Conservation (phyloP, 1,140 invertebrate species). For the Tribolium castaneum region DNA sequence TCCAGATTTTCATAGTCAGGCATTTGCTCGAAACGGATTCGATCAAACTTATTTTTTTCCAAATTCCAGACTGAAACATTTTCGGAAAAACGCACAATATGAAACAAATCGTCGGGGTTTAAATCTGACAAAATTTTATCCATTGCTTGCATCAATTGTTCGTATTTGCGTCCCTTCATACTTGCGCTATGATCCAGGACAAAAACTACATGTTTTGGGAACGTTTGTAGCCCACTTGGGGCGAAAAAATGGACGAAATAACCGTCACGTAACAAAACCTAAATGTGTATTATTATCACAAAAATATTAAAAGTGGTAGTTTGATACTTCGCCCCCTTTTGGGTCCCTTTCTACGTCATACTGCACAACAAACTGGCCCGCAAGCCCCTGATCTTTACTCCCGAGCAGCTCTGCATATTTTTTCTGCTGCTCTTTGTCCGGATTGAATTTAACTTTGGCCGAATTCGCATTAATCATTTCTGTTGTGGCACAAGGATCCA, state of each 20-base stretch:
- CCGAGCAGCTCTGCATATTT: conserved; percentile 50
- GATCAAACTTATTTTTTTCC: background rate
- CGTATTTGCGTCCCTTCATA: conserved; percentile 73
- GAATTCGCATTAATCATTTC: conserved; percentile 54
- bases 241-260: conserved; percentile 84
- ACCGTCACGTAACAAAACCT: conserved; percentile 68
- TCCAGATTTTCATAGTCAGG: background rate
- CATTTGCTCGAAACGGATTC: background rate
- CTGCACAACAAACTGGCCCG: conserved; percentile 73
- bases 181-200: conserved; percentile 77
- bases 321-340: conserved; percentile 67
- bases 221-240: conserved; percentile 67
- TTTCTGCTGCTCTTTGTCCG: conserved; percentile 66
- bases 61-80: conserved; percentile 52
- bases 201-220: conserved; percentile 77
- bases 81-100: conserved; percentile 72
- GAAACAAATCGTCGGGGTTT: conserved; percentile 72
- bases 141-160: conserved; percentile 75
- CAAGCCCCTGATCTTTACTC: conserved; percentile 64
- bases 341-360: conserved; percentile 72
- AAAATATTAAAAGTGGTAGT: background rate
- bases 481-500: conserved; percentile 56
- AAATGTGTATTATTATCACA: background rate
- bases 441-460: conserved; percentile 62
- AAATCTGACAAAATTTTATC: conserved; percentile 71